Evolutionary conservation across 2,797 vertebrate genomes (phyloP).

Genomic region (Thaleichthys pacificus): DNA sequence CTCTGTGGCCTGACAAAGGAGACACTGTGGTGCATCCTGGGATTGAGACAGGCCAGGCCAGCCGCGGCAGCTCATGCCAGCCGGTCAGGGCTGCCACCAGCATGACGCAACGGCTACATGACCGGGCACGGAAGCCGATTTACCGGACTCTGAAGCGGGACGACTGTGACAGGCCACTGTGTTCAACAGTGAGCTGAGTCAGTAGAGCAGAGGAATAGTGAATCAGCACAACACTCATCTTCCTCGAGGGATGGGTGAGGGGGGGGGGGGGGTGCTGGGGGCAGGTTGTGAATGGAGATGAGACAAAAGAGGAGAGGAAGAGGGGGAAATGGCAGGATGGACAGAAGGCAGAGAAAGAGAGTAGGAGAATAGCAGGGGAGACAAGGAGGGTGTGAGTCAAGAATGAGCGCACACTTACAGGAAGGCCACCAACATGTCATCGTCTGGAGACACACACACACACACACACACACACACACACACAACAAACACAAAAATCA

Average conservation of each 20-base stretch:
- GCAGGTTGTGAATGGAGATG: conserved; percentile 52
- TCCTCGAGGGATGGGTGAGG: conserved; percentile 42
- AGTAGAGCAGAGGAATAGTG: conserved; percentile 57
- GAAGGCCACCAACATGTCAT: conserved; percentile 51
- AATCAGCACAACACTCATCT: conserved; percentile 73
- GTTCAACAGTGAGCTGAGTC: conserved; percentile 63
- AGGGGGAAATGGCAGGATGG: conserved; percentile 48
- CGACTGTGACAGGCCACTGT: conserved; percentile 53
- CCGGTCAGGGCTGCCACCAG: conserved; percentile 51
- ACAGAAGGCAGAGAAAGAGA: not conserved
- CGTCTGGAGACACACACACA: conserved; percentile 21
- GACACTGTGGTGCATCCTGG: too few relatives aligned
- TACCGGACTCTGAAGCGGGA: conserved; percentile 52
- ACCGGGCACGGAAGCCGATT: conserved; percentile 52
- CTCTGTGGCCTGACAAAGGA: too few relatives aligned
- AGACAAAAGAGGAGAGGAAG: conserved; percentile 58
- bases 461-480: conserved; percentile 25
- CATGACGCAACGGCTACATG: conserved; percentile 61
- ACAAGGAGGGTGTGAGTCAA: conserved; percentile 63
- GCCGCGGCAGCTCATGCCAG: not conserved
- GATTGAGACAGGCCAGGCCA: too few relatives aligned
- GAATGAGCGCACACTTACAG: conserved; percentile 59
- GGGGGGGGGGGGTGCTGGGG: conserved; percentile 13
- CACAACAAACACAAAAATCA: not conserved
- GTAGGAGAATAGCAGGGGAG: conserved; percentile 39